A percentile compares a stretch with the other conserved stretches of the same genome.
Evolutionary conservation across 2,888 invertebrate species (phyloP).

Genomic region (Pandemis corylana): DNA sequence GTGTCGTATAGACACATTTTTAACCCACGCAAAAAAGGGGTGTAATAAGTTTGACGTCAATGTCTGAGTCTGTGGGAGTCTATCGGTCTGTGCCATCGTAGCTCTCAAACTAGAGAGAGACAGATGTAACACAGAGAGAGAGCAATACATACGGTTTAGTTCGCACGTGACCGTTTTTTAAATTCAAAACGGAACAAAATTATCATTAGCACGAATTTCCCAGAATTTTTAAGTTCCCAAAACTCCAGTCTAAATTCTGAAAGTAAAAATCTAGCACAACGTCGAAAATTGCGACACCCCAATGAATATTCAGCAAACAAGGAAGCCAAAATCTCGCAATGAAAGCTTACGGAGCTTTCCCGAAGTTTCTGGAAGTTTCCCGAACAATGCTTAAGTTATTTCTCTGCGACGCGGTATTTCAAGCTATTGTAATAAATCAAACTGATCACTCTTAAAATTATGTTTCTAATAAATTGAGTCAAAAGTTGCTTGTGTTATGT

Average conservation of each 20-base stretch:
- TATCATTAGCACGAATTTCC: neutral
- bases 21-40: no score
- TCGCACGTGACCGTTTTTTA: no score
- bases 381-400: conserved; percentile 16
- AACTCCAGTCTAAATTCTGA: neutral
- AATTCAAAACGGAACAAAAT: no score
- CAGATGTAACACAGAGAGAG: no score
- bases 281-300: neutral
- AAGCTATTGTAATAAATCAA: neutral
- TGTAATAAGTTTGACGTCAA: no score
- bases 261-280: neutral
- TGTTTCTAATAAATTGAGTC: neutral
- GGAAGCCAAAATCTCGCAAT: conserved; percentile 13
- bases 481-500: neutral
- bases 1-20: no score
- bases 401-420: conserved; percentile 5
- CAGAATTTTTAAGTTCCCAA: neutral
- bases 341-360: conserved; percentile 9
- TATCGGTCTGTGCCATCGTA: no score
- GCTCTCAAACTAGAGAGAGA: no score
- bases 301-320: conserved; percentile 21
- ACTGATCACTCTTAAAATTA: neutral
- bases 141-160: no score
- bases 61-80: no score
- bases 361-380: neutral